phyloP scores from a whole-genome alignment of 2,113 vertebrate species.

The Centropus unirufus region DNA sequence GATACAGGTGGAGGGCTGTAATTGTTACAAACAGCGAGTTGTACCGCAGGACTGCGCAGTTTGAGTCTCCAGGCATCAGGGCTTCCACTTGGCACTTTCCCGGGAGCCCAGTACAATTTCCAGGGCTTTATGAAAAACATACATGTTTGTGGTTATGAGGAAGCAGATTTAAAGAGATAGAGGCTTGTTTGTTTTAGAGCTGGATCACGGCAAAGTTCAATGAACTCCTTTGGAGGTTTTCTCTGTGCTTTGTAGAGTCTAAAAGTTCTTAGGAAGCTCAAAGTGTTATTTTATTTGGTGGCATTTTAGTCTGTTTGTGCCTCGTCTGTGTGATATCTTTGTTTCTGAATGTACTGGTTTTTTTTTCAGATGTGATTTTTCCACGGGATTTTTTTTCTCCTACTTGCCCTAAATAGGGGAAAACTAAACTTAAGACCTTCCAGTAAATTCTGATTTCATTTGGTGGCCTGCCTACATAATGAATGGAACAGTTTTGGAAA shows the following conservation, averaged over 20 bases:
- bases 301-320: slow-evolving; percentile 12
- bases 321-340: slow-evolving; percentile 14
- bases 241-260: slow-evolving; percentile 46
- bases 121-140: slow-evolving; percentile 85
- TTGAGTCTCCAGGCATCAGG: slow-evolving; percentile 76
- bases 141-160: slow-evolving; percentile 82
- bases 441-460: slow-evolving; percentile 40
- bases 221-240: slow-evolving; percentile 42
- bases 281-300: slow-evolving; percentile 59
- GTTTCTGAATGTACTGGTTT: not conserved
- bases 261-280: slow-evolving; percentile 41
- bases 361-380: slow-evolving; percentile 30
- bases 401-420: slow-evolving; percentile 19
- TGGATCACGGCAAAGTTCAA: not conserved
- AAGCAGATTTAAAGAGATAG: slow-evolving; percentile 80
- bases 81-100: slow-evolving; percentile 76
- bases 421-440: slow-evolving; percentile 37
- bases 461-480: slow-evolving; percentile 24
- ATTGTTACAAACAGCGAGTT: slow-evolving; percentile 88
- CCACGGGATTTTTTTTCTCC: not conserved
- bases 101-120: slow-evolving; percentile 79
- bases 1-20: slow-evolving; percentile 89
- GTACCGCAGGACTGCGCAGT: slow-evolving; percentile 77
- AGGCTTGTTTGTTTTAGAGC: slow-evolving; percentile 56
- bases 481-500: slow-evolving; percentile 45